Evolutionary conservation across 2,113 vertebrate species (phyloP).

Genomic region (Benitochromis conjunctus): DNA sequence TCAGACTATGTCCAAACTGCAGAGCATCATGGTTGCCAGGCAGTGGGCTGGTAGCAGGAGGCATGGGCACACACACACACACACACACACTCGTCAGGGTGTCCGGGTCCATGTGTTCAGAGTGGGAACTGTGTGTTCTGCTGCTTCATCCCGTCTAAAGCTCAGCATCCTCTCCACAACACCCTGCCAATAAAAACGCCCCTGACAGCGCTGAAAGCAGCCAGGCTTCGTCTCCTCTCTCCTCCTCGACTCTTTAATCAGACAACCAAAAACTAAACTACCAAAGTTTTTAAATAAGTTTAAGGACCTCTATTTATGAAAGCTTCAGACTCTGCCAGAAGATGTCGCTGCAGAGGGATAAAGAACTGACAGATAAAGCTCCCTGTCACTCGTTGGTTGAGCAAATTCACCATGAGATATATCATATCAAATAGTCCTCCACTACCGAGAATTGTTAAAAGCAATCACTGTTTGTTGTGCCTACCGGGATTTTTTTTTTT

Average conservation of each 20-base stretch:
- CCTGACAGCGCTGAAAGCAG: neutral
- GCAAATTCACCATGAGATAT: neutral
- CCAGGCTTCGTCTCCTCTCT: neutral
- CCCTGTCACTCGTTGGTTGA: neutral
- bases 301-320: neutral
- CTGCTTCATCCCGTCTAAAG: neutral
- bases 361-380: neutral
- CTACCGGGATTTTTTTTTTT: neutral
- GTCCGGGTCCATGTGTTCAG: constrained; percentile 29
- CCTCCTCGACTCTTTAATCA: neutral
- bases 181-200: neutral
- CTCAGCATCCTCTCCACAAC: neutral
- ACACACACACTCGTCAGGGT: constrained; percentile 4
- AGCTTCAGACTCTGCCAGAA: neutral
- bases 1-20: neutral
- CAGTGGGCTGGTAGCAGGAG: neutral
- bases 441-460: neutral
- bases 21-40: constrained; percentile 21
- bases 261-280: neutral
- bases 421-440: neutral
- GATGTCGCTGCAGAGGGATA: neutral
- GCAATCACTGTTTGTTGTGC: neutral
- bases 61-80: neutral
- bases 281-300: neutral
- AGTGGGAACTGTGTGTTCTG: constrained; percentile 33